Base-by-base conservation (phyloP, 1,140 invertebrate genomes). In the Galleria mellonella region DNA sequence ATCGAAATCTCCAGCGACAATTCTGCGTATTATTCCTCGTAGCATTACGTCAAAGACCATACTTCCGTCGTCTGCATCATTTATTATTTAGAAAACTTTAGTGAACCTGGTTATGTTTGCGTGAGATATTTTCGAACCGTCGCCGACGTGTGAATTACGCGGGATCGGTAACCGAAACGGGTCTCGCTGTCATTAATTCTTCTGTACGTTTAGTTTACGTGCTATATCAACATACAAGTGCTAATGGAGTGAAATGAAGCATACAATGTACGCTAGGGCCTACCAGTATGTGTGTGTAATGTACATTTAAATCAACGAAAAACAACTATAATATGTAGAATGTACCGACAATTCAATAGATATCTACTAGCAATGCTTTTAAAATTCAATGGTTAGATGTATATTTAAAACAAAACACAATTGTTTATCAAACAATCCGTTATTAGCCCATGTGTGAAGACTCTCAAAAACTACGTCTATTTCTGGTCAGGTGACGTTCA, bases 11-110 rank as follows among this genome's bases (percentile, higher is more conserved):
- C 48, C 40, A 51, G 38, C 53, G 53, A 56, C 44, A 56, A 55
- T 51, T 54, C 47, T 48, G 47, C 57, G 50, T 61, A 61, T 66
- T 61, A 66, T 59, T 63, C 53, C 42, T 38, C 55, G 47, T 53
- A 23, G 37, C 41, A 31, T 62, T 55, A 44, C 64, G 59, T 70
- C 70, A 76, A 71, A 62, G 65, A 41, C 61, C 31, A 65, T 60
- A 65, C 60, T 67, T 79, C 75, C 64, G 63, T 79, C 68, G 59
- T 56, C 69, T 39, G 33, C n/a, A 49, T 43, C 61, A 69, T 78
- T 73, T 69, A 63, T 75, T 72, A 78, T 75, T 72, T 69, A 59
- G 71, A 72, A 72, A 70, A 69, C 59, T 69, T 67, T 45, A 49
- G 53, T 51, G 51, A 56, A 64, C 46, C 54, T 44, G 43, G 28